Percentiles rank a stretch among this genome's conserved stretches.
Conservation (phyloP, 2,113 vertebrate species). For the Tachysurus vachellii region DNA sequence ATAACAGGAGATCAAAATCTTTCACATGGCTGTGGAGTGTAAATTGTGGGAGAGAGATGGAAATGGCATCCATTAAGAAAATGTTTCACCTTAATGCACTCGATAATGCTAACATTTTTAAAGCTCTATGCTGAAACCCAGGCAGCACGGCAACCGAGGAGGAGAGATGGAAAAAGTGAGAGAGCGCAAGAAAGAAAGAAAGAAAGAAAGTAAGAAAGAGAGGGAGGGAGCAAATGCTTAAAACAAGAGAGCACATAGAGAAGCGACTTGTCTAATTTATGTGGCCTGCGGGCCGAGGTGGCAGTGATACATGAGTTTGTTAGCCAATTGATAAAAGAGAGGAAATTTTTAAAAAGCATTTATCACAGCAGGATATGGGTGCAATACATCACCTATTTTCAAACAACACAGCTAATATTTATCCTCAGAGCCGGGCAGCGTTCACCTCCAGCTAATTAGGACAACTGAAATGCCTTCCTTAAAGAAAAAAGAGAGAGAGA, state of each 20-base stretch:
- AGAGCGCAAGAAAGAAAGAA: slow-evolving; percentile 58
- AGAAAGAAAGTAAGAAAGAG: slow-evolving; percentile 65
- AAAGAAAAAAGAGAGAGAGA: slow-evolving; percentile 60
- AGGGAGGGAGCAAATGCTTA: slow-evolving; percentile 9
- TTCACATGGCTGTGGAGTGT: background rate
- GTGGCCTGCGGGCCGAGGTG: slow-evolving; percentile 86
- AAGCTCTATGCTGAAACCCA: background rate
- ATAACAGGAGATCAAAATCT: background rate
- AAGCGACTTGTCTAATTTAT: slow-evolving; percentile 88
- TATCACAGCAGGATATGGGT: slow-evolving; percentile 88
- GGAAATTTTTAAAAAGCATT: slow-evolving; percentile 98
- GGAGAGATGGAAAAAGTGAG: background rate
- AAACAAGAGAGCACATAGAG: slow-evolving; percentile 31
- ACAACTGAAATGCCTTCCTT: slow-evolving; percentile 21
- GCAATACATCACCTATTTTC: slow-evolving; percentile 93
- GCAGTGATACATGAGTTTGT: slow-evolving; percentile 97
- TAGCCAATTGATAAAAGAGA: slow-evolving; percentile 98
- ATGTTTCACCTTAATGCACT: slow-evolving; percentile 14
- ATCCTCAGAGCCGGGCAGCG: slow-evolving; percentile 74
- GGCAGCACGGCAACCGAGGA: slow-evolving; percentile 60
- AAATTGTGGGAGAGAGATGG: background rate
- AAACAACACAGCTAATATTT: slow-evolving; percentile 83
- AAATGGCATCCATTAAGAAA: background rate
- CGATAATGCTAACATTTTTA: background rate
- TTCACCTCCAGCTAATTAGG: slow-evolving; percentile 70